phyloP scores from a whole-genome alignment of 2,797 vertebrate species.

The Gymnoscopelus braueri region DNA sequence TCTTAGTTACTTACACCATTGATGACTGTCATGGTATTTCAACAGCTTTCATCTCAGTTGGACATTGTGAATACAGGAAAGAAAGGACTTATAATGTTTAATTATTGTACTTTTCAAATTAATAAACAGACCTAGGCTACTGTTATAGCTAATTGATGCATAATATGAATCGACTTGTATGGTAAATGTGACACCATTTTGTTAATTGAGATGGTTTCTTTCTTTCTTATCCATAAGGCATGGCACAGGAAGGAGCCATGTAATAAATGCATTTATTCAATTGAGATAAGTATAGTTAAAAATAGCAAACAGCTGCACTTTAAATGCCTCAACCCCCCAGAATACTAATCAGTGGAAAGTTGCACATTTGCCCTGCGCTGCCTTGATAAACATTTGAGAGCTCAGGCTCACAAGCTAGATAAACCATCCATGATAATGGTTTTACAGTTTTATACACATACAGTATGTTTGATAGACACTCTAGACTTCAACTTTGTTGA shows the following conservation, averaged over 20 bases:
- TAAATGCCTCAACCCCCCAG: conserved; percentile 61
- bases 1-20: too few relatives aligned
- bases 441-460: too few relatives aligned
- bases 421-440: neutral
- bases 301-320: conserved; percentile 77
- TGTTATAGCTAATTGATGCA: neutral
- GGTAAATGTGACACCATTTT: too few relatives aligned
- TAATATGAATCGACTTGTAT: too few relatives aligned
- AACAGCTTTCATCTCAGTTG: conserved; percentile 25
- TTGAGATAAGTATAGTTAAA: conserved; percentile 72
- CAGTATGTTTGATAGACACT: too few relatives aligned
- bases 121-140: neutral
- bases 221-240: too few relatives aligned
- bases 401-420: neutral
- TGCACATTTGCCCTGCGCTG: conserved; percentile 29
- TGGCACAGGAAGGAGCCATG: neutral
- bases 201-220: too few relatives aligned
- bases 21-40: conserved; percentile 42
- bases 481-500: too few relatives aligned
- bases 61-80: conserved; percentile 8
- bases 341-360: conserved; percentile 48
- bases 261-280: conserved; percentile 19
- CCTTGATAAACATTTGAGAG: conserved; percentile 5
- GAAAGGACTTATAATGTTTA: neutral
- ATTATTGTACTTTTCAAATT: neutral